A percentile compares a stretch with the other conserved stretches of the same genome.
These are phyloP conservation scores for Intellagama lesueurii DNA, from an alignment of 2,797 vertebrate species.

Conservation along the genomic window DNA sequence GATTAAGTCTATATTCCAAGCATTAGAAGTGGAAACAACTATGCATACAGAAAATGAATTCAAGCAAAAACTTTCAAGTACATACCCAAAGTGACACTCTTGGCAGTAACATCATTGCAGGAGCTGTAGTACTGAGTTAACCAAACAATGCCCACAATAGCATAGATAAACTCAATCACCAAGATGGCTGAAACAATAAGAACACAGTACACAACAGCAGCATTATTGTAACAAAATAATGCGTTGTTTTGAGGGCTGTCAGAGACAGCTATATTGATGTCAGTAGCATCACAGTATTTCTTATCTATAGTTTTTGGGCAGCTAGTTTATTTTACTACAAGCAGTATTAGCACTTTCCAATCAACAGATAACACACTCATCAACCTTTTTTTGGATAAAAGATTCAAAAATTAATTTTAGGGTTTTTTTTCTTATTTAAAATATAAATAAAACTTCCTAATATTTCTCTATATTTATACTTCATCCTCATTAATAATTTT, in stretches of 20 bases:
- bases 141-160: conserved; percentile 97
- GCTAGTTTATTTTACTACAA: neutral
- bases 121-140: conserved; percentile 96
- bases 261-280: neutral
- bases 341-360: neutral
- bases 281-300: neutral
- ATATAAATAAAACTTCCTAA: neutral
- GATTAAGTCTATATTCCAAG: too few species aligned
- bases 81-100: conserved; percentile 95
- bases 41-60: too few species aligned
- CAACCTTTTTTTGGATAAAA: neutral
- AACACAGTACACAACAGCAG: conserved; percentile 23
- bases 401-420: neutral
- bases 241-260: neutral
- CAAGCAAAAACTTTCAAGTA: conserved; percentile 13
- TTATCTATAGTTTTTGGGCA: neutral
- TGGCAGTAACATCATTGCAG: conserved; percentile 95
- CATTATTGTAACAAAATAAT: neutral
- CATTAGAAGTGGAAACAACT: too few species aligned
- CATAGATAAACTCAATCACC: conserved; percentile 96
- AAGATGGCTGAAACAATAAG: conserved; percentile 87
- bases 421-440: rapidly evolving
- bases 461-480: neutral
- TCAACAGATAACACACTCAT: neutral
- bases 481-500: neutral